A percentile compares a stretch with the other conserved stretches of the same genome.
These are phyloP conservation scores for Poeciliopsis paucimaculata DNA, from an alignment of 2,797 vertebrate species.

Conservation along the genomic window DNA sequence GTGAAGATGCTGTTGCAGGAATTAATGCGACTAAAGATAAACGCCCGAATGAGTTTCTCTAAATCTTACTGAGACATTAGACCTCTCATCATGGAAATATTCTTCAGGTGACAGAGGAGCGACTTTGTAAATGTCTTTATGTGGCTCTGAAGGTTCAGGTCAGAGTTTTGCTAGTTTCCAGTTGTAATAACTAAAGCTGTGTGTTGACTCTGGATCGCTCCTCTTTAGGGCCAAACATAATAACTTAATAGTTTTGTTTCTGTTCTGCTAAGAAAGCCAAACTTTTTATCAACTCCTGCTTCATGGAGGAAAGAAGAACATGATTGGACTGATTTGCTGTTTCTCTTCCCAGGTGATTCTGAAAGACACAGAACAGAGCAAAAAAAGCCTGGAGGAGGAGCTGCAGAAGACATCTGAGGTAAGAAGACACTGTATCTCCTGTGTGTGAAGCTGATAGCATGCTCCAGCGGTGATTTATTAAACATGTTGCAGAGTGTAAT, in stretches of 20 bases:
- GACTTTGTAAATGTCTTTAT: too few species aligned
- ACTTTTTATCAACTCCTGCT: neutral
- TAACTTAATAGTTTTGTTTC: neutral
- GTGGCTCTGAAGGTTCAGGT: too few species aligned
- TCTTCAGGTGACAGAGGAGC: too few species aligned
- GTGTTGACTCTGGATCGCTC: too few species aligned
- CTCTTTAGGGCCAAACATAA: too few species aligned
- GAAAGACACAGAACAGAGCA: slow-evolving; percentile 86
- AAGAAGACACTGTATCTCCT: neutral
- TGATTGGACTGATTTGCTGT: slow-evolving; percentile 27
- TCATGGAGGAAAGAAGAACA: neutral
- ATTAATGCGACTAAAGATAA: too few species aligned
- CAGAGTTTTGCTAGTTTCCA: too few species aligned
- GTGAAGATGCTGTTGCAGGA: too few species aligned
- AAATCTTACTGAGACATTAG: too few species aligned
- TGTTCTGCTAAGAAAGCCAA: neutral
- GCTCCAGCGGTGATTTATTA: neutral
- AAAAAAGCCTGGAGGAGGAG: slow-evolving; percentile 87
- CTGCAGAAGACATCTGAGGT: slow-evolving; percentile 88
- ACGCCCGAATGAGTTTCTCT: too few species aligned
- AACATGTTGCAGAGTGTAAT: neutral
- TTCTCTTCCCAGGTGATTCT: slow-evolving; percentile 80
- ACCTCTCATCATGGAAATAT: too few species aligned
- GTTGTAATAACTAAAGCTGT: too few species aligned
- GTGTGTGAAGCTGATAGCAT: neutral